Percentiles rank a stretch among this genome's conserved stretches.
phyloP scores from a whole-genome alignment of 2,797 vertebrate genomes.

The Mormyrops attenuatus region DNA sequence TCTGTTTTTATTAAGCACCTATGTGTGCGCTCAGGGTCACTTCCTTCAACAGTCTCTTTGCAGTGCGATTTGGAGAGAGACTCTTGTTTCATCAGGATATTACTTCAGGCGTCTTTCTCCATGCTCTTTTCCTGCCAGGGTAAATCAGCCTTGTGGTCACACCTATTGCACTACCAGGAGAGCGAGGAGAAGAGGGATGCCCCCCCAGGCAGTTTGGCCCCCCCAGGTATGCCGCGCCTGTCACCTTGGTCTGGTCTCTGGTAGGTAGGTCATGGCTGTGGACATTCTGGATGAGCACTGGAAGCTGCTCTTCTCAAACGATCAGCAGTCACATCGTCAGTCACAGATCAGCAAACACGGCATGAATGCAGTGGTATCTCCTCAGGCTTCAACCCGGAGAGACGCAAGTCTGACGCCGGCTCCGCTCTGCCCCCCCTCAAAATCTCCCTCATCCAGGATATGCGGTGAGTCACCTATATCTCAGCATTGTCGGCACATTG shows the following conservation, averaged over 20 bases:
- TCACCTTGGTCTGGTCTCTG: background rate
- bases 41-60: background rate
- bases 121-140: slow-evolving; percentile 61
- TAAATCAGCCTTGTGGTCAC: slow-evolving; percentile 97
- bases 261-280: background rate
- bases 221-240: slow-evolving; percentile 67
- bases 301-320: background rate
- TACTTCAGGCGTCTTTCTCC: background rate
- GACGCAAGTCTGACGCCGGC: slow-evolving; percentile 85
- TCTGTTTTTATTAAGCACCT: background rate
- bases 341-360: no score
- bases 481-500: background rate
- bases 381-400: slow-evolving; percentile 83
- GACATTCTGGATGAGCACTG: background rate
- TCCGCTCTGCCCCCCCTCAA: slow-evolving; percentile 84
- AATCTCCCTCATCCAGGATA: slow-evolving; percentile 91
- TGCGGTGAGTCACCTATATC: slow-evolving; percentile 72
- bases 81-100: background rate
- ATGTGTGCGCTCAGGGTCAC: background rate
- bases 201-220: slow-evolving; percentile 77
- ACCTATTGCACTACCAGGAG: slow-evolving; percentile 91
- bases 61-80: background rate
- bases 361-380: background rate
- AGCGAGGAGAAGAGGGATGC: slow-evolving; percentile 84
- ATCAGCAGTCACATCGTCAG: background rate